Conservation (phyloP, 2,888 invertebrate genomes). For the Eurytoma adleriae region DNA sequence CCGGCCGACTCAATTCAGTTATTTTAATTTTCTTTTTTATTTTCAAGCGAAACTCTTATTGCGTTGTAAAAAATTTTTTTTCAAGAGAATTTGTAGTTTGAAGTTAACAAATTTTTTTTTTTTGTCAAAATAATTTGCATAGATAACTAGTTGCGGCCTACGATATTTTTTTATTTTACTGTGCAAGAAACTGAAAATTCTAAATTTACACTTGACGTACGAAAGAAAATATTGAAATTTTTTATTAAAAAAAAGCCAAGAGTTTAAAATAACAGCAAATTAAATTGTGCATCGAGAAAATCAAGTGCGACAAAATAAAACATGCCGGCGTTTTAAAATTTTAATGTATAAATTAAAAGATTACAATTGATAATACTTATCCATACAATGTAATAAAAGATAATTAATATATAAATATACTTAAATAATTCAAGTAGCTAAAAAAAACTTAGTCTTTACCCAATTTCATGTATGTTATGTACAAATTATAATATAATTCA, state of each 20-base stretch:
- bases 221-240: background rate
- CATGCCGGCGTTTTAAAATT: conserved; percentile 61
- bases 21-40: no score
- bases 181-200: background rate
- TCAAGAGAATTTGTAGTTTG: no score
- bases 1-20: no score
- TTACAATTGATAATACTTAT: conserved; percentile 62
- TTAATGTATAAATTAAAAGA: conserved; percentile 69
- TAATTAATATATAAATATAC: conserved; percentile 53
- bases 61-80: no score
- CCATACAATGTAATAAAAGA: conserved; percentile 47
- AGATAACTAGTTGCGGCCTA: no score
- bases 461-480: conserved; percentile 51
- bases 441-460: conserved; percentile 53
- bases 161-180: conserved; percentile 15
- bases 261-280: conserved; percentile 8
- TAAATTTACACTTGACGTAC: background rate
- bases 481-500: conserved; percentile 55
- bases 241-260: conserved; percentile 9
- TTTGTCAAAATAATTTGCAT: background rate
- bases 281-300: conserved; percentile 34
- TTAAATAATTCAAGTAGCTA: conserved; percentile 53
- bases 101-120: background rate
- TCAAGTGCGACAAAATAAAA: conserved; percentile 57
- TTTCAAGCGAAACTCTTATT: no score